A percentile compares a stretch with the other conserved stretches of the same genome.
Evolutionary conservation across 1,140 invertebrate genomes (phyloP).

Genomic region (Hyles vespertilio): DNA sequence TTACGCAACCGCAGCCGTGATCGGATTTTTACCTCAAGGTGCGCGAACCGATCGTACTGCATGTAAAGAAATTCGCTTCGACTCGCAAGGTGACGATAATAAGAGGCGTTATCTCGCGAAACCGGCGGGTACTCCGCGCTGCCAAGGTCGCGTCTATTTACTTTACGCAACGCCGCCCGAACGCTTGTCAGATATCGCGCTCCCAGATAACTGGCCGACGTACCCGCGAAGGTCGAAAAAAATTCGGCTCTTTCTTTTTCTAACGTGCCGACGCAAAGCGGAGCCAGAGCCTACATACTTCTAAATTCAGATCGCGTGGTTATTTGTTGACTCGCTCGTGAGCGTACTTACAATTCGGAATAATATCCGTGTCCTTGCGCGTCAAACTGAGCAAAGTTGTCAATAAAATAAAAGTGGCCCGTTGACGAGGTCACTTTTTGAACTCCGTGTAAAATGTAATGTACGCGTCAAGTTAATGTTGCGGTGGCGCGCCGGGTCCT

Average conservation of each 20-base stretch:
- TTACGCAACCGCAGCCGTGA: constrained; percentile 35
- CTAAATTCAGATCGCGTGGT: constrained; percentile 22
- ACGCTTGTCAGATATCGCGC: constrained; percentile 49
- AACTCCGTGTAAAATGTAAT: not conserved
- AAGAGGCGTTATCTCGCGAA: constrained; percentile 47
- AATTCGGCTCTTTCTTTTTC: constrained; percentile 18
- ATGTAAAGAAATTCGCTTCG: constrained; percentile 31
- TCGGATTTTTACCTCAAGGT: constrained; percentile 37
- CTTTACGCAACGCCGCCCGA: constrained; percentile 46
- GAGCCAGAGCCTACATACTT: constrained; percentile 5
- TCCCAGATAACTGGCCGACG: constrained; percentile 48
- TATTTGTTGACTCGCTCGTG: constrained; percentile 17
- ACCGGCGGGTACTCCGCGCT: constrained; percentile 35
- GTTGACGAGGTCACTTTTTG: constrained; percentile 1
- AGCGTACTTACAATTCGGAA: constrained; percentile 13
- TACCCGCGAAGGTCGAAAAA: constrained; percentile 29
- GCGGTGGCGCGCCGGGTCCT: constrained; percentile 27
- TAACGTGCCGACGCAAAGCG: constrained; percentile 7
- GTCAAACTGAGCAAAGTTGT: constrained; percentile 14
- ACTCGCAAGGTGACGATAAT: constrained; percentile 23
- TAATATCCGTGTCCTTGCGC: constrained; percentile 18
- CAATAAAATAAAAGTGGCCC: constrained; percentile 8
- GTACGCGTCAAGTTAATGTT: constrained; percentile 1
- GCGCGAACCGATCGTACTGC: constrained; percentile 30
- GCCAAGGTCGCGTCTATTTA: constrained; percentile 64